Conservation (phyloP, 2,113 vertebrate species). For the Ictalurus punctatus region DNA sequence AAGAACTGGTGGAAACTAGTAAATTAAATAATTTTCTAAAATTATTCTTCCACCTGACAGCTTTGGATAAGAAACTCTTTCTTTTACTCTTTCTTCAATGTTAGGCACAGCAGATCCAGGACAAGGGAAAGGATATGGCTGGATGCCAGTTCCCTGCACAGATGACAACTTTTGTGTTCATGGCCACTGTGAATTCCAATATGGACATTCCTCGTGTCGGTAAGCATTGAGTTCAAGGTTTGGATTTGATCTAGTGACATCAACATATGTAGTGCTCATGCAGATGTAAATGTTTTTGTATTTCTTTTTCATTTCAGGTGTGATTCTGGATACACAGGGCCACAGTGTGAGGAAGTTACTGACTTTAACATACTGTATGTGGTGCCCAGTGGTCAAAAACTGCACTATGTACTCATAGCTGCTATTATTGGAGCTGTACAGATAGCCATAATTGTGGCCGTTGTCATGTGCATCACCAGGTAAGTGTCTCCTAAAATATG, state of each 20-base stretch:
- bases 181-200: conserved; percentile 93
- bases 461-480: conserved; percentile 99
- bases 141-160: conserved; percentile 83
- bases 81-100: neutral
- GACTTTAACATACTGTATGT: conserved; percentile 98
- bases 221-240: conserved; percentile 60
- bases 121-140: conserved; percentile 82
- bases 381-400: conserved; percentile 96
- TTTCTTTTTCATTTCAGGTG: conserved; percentile 75
- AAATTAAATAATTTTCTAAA: neutral
- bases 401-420: conserved; percentile 97
- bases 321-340: conserved; percentile 91
- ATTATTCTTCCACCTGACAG: neutral
- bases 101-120: conserved; percentile 84
- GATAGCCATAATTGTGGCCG: conserved; percentile 95
- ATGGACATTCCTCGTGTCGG: conserved; percentile 90
- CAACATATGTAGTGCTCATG: conserved; percentile 12
- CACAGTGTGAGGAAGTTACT: conserved; percentile 90
- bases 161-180: conserved; percentile 91
- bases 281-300: conserved; percentile 4
- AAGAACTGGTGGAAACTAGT: neutral
- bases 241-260: neutral
- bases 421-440: conserved; percentile 97
- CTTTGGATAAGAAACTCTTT: neutral
- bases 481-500: conserved; percentile 60